Base-by-base conservation (phyloP, 1,140 invertebrate genomes). In the Aphidius gifuensis region DNA sequence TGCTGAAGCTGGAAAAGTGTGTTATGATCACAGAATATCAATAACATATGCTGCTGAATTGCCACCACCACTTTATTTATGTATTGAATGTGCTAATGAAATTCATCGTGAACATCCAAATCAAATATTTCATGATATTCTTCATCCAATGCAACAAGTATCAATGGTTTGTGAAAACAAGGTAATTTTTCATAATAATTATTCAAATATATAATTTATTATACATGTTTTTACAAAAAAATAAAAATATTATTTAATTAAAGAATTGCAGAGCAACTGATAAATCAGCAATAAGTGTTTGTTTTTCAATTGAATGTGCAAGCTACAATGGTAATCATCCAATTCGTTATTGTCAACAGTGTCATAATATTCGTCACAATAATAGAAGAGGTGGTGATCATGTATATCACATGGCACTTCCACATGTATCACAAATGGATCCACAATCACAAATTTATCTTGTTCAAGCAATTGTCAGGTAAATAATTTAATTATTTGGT, bases 101-200 rank as follows among this genome's bases (percentile, higher is more conserved):
- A 91, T 98, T 66, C 90, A 88, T 74, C 85, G 90, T 45, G 90
- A 88, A 76, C 90, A 88, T 80, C 89, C 87, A 9, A 90, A 93
- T 77, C 90, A 94, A 75, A 86, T 94, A 70, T 93, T 92, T 76
- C 89, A 92, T 70, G 94, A 97, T 77, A 91, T 98, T 68, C 83
- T 97, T 54, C 92, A 95, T 79, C 96, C 96, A 1, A 94, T 96
- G 86, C 92, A 94, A 74, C 92, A 95, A 84, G 91, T 96, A 9
- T 93, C 94, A 2, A 91, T 93, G 83, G 87, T 92, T 56, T 99
- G 97, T 80, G 97, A 99, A 81, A 98, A 98, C 78, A 98, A 98
- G 85, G 94, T 94, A 79, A 68, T 68, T 2, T 47, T 44, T 43
- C n/a, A 45, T 42, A 58, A 63, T 47, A 16, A 16, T 16, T 16